Conservation (phyloP, 2,113 vertebrate genomes). For the Picathartes gymnocephalus region DNA sequence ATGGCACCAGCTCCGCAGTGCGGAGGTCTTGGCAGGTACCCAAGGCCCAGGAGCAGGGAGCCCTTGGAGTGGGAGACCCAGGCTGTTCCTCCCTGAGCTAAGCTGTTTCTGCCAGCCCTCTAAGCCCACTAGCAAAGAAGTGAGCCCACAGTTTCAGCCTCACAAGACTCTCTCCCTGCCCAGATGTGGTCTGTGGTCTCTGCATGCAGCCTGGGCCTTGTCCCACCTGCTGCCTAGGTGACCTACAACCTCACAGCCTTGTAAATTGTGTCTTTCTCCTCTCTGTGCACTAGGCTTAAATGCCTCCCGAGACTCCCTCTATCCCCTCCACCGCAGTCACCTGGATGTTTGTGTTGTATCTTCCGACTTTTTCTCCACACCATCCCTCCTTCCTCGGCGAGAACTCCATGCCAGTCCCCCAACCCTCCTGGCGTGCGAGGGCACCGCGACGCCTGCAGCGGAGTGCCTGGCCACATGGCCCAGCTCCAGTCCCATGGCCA, state of each 20-base stretch:
- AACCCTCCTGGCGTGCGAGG: background rate
- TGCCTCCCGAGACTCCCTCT: conserved; percentile 72
- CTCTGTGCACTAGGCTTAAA: conserved; percentile 87
- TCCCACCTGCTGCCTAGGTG: background rate
- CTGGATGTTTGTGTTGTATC: conserved; percentile 80
- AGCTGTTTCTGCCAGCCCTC: background rate
- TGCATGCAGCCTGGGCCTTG: conserved; percentile 1
- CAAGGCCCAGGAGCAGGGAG: background rate
- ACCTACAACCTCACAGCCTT: conserved; percentile 49
- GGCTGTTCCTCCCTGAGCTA: background rate
- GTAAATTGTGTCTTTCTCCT: conserved; percentile 75
- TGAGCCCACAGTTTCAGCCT: background rate
- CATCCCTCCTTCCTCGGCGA: conserved; percentile 76
- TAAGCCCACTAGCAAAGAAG: background rate
- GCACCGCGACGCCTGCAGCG: conserved; percentile 38
- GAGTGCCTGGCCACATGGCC: conserved; percentile 4
- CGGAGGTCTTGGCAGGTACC: background rate
- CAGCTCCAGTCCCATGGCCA: conserved; percentile 31
- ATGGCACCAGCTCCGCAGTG: background rate
- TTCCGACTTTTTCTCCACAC: conserved; percentile 72
- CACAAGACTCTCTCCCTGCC: background rate
- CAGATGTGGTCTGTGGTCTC: background rate
- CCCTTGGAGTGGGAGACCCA: background rate
- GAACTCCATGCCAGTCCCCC: conserved; percentile 63
- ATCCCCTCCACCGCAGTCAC: conserved; percentile 66